These are phyloP conservation scores for Archaeoteleia sp. DNA, from an alignment of 2,888 invertebrate genomes.

Conservation along the genomic window DNA sequence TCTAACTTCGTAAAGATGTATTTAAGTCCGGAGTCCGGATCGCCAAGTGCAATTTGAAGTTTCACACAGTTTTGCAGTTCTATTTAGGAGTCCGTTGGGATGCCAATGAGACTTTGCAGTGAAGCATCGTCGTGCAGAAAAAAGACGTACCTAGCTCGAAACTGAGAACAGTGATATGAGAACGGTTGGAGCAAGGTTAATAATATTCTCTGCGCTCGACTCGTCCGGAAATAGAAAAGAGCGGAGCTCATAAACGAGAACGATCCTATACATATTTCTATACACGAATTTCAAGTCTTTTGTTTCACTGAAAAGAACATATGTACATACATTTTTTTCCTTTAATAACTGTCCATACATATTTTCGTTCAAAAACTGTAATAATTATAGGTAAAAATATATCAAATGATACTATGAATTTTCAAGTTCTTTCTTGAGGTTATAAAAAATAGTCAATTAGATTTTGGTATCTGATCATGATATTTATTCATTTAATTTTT, in stretches of 20 bases:
- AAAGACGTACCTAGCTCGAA: conserved; percentile 13
- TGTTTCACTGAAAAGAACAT: no score
- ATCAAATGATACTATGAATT: no score
- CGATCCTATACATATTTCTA: no score
- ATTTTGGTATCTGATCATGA: no score
- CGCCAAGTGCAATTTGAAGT: conserved; percentile 29
- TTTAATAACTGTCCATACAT: conserved; percentile 32
- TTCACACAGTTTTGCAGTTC: conserved; percentile 21
- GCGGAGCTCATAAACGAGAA: conserved; percentile 22
- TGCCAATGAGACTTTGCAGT: conserved; percentile 24
- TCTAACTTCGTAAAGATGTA: conserved; percentile 15
- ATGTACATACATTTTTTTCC: no score
- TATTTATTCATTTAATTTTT: no score
- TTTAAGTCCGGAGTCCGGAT: conserved; percentile 24
- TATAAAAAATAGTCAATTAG: no score
- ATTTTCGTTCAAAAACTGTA: conserved; percentile 33
- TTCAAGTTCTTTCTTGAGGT: no score
- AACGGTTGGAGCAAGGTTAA: conserved; percentile 34
- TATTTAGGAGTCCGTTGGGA: conserved; percentile 31
- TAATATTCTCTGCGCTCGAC: conserved; percentile 31
- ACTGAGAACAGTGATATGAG: conserved; percentile 23
- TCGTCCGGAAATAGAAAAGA: conserved; percentile 33
- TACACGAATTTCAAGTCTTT: background rate
- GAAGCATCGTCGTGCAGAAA: conserved; percentile 13
- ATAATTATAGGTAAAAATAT: conserved; percentile 4